phyloP scores from a whole-genome alignment of 2,797 vertebrate genomes.

The Sebastiscus tertius region DNA sequence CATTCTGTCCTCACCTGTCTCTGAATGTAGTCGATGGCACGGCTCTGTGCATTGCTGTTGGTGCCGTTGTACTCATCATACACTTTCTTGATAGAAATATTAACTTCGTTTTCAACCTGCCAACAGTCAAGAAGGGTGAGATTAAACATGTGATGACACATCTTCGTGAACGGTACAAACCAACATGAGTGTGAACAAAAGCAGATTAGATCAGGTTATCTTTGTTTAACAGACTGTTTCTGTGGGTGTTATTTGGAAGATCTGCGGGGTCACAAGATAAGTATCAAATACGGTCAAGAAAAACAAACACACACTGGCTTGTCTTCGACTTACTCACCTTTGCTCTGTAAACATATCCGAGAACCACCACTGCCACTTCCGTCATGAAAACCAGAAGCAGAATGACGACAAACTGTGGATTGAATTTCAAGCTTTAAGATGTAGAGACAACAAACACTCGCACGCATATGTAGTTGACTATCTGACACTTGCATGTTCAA shows the following conservation, averaged over 20 bases:
- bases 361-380: constrained; percentile 94
- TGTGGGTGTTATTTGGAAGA: neutral
- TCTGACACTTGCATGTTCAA: neutral
- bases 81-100: constrained; percentile 91
- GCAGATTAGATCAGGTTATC: neutral
- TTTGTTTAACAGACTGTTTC: neutral
- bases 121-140: neutral
- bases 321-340: constrained; percentile 84
- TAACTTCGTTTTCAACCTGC: constrained; percentile 94
- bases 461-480: neutral
- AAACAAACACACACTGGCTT: neutral
- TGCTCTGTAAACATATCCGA: constrained; percentile 97
- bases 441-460: neutral
- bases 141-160: neutral
- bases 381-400: constrained; percentile 95
- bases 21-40: constrained; percentile 96
- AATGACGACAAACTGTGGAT: constrained; percentile 92
- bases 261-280: neutral
- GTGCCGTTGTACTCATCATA: constrained; percentile 94
- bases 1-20: constrained; percentile 87
- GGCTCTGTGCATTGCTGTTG: constrained; percentile 92
- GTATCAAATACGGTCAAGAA: neutral
- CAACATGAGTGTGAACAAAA: neutral
- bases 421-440: constrained; percentile 56
- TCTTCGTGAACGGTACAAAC: neutral